These are phyloP conservation scores for Apodemus speciosus DNA, from an alignment of 2,113 vertebrate genomes.

Conservation along the genomic window DNA sequence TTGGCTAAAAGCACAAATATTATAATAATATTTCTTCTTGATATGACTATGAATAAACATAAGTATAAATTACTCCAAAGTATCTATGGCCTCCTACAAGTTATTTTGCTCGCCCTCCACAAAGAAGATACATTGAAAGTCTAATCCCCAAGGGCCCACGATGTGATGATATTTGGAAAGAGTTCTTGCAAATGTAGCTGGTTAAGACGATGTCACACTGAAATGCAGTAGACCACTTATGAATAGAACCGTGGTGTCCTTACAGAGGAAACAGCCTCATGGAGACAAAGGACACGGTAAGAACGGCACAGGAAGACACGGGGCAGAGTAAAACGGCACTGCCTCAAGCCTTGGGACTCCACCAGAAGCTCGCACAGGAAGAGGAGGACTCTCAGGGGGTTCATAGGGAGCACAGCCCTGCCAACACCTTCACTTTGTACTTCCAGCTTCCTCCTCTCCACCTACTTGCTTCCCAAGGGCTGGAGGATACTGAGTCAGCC, in stretches of 20 bases:
- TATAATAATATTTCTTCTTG: not conserved
- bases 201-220: not conserved
- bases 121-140: not conserved
- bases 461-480: not conserved
- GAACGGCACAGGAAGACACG: not conserved
- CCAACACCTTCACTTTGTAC: not conserved
- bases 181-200: not conserved
- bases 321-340: not conserved
- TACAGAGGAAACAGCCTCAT: not conserved
- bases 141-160: not conserved
- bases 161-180: constrained; percentile 1
- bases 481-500: not conserved
- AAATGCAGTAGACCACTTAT: not conserved
- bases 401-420: not conserved
- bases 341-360: not conserved
- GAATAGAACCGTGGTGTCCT: not conserved
- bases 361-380: not conserved
- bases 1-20: not conserved
- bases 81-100: not conserved
- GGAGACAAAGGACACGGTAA: not conserved
- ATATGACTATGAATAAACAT: not conserved
- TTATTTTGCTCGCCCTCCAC: not conserved
- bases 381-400: not conserved
- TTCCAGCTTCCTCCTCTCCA: not conserved
- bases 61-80: constrained; percentile 32